Percentiles rank a stretch among this genome's conserved stretches.
Evolutionary conservation across 2,113 vertebrate genomes (phyloP).

Genomic region (Ariopsis seemanni): DNA sequence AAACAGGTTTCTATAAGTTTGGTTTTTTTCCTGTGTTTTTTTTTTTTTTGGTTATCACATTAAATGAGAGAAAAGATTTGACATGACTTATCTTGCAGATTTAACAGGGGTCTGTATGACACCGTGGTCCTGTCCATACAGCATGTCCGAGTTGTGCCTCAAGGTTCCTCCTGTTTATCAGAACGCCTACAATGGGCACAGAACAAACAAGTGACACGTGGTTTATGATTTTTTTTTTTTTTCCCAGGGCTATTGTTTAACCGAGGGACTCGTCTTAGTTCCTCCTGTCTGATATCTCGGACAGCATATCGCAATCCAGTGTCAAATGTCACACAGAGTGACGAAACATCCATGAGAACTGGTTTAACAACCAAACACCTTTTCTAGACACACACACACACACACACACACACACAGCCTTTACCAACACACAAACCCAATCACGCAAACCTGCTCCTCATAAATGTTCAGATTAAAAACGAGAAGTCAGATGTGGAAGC

Average conservation of each 20-base stretch:
- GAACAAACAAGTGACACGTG: background rate
- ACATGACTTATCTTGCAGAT: background rate
- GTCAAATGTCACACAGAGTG: too few relatives aligned
- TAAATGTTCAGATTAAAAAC: background rate
- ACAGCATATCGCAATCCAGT: background rate
- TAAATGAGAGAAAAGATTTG: background rate
- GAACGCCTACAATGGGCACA: background rate
- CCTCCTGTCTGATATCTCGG: background rate
- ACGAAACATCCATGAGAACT: background rate
- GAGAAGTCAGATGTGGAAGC: background rate
- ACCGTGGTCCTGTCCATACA: too few relatives aligned
- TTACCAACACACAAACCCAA: background rate
- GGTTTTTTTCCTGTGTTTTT: background rate
- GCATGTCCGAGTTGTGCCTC: background rate
- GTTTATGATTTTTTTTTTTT: background rate
- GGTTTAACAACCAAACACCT: constrained; percentile 10
- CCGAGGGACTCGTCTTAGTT: background rate
- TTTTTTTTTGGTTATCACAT: background rate
- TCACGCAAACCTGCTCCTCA: background rate
- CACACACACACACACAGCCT: background rate
- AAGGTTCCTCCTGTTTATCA: background rate
- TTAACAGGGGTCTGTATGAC: background rate
- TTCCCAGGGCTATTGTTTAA: background rate
- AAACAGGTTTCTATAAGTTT: background rate
- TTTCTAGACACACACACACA: background rate